A percentile compares a stretch with the other conserved stretches of the same genome.
Evolutionary conservation across 23 tunicate species (phyloP).

Genomic region (Corella eumyota): DNA sequence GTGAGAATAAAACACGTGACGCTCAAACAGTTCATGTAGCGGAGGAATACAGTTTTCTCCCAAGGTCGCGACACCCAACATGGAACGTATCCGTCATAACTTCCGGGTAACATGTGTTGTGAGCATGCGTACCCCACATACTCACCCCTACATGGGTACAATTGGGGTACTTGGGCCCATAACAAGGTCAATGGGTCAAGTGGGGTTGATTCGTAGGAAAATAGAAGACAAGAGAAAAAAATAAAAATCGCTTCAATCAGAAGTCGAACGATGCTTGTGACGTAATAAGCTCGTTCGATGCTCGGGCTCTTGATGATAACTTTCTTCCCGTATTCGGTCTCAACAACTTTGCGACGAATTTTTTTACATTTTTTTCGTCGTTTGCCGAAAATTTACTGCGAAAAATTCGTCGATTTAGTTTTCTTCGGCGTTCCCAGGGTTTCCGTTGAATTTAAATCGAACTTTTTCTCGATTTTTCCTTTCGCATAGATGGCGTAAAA

Average conservation of each 20-base stretch:
- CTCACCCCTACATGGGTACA: constrained; percentile 12
- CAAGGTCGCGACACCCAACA: constrained; percentile 59
- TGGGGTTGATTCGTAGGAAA: neutral
- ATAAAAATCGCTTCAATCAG: constrained; percentile 20
- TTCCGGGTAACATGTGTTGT: constrained; percentile 14
- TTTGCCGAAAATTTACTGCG: neutral
- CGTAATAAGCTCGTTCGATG: constrained; percentile 17
- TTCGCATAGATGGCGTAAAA: constrained; percentile 14
- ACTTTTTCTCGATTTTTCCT: neutral
- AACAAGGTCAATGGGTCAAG: constrained; percentile 4
- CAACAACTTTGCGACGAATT: constrained; percentile 4
- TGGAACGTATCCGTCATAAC: constrained; percentile 18
- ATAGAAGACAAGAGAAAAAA: constrained; percentile 16
- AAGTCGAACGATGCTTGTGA: constrained; percentile 5
- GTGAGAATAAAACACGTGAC: constrained; percentile 5
- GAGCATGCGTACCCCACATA: constrained; percentile 6
- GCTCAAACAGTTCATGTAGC: constrained; percentile 47
- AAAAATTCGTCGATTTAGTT: neutral
- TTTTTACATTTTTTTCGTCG: constrained; percentile 1
- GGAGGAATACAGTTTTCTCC: constrained; percentile 52
- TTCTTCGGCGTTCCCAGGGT: neutral
- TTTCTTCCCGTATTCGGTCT: constrained; percentile 12
- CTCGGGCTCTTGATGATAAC: constrained; percentile 5
- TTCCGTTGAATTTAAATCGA: neutral
- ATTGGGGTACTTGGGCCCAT: constrained; percentile 13